A percentile compares a stretch with the other conserved stretches of the same genome.
phyloP scores from a whole-genome alignment of 1,140 invertebrate species.

The Oedothorax gibbosus region DNA sequence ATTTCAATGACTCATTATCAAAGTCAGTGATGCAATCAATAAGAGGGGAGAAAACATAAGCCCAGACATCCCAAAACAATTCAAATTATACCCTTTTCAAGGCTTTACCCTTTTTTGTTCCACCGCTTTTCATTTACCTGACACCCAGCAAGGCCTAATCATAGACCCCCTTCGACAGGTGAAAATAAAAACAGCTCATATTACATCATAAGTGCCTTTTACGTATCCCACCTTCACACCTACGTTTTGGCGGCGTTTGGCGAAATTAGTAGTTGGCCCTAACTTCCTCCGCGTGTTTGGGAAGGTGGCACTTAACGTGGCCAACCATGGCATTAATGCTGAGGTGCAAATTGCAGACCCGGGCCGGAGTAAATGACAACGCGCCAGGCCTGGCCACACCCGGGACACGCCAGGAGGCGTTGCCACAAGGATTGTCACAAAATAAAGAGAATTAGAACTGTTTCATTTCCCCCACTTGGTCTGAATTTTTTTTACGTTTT shows the following conservation, averaged over 20 bases:
- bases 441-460: conserved; percentile 12
- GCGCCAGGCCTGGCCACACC: conserved; percentile 47
- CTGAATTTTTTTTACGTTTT: no score
- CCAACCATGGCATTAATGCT: conserved; percentile 33
- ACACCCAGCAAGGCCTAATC: no score
- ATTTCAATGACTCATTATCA: no score
- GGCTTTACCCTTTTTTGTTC: no score
- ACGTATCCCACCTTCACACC: conserved; percentile 25
- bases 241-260: conserved; percentile 37
- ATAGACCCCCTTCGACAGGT: no score
- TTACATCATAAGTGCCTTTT: conserved; percentile 27
- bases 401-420: conserved; percentile 48
- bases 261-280: conserved; percentile 42
- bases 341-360: conserved; percentile 52
- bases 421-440: conserved; percentile 46
- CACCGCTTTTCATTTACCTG: no score
- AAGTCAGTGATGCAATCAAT: no score
- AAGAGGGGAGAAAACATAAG: no score
- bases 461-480: no score
- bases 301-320: conserved; percentile 34
- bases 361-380: conserved; percentile 45
- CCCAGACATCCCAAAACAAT: no score
- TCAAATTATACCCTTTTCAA: no score
- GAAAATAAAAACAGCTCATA: conserved; percentile 28
- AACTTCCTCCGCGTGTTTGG: conserved; percentile 19